Evolutionary conservation across 2,113 vertebrate species (phyloP), one percentile per base, ranked within the genome.

Genomic region (Porphyrio hochstetteri): DNA sequence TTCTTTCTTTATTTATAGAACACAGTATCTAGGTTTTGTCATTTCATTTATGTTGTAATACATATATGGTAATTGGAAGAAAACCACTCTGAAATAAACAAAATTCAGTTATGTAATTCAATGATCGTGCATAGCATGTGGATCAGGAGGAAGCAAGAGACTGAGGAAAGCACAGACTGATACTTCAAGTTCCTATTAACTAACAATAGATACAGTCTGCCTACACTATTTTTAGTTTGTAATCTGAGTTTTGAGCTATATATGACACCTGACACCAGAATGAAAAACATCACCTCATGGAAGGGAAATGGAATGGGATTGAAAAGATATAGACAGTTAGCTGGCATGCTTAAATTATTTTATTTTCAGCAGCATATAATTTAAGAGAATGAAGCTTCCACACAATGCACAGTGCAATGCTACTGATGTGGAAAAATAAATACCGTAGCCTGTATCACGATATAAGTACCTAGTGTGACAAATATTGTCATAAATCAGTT

Each of bases 401-500:
- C 59, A 93, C 76, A 90, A 61, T 48, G 75, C 7, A 50, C 5
- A 15, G 27, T n/a, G 16, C 31, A 74, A 61, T 57, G 15, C 1
- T 70, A n/a, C 27, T 31, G 16, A 27, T 38, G 16, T 56, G 40
- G 70, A 68, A 87, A 95, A 76, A 13, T 10, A 85, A 87, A 65
- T n/a, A 42, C 12, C 36, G 21, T 27, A 46, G 11, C n/a, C 7
- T 5, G 2, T 33, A 38, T 19, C 0, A 5, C 0, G 2, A 68
- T n/a, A 64, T 11, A 86, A n/a, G 9, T 6, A 59, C 6, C 21
- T 48, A 60, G 10, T 72, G 35, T 82, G 70, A 79, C 1, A 0
- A 1, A 35, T 19, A 7, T 35, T 9, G 21, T 27, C n/a, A 35
- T 27, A 40, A 77, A 33, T 42, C 46, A 60, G 13, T 71, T 79